Percentiles rank a stretch among this genome's conserved stretches.
Conservation (phyloP, 2,797 vertebrate species). For the Dendrocincla tyrannina region DNA sequence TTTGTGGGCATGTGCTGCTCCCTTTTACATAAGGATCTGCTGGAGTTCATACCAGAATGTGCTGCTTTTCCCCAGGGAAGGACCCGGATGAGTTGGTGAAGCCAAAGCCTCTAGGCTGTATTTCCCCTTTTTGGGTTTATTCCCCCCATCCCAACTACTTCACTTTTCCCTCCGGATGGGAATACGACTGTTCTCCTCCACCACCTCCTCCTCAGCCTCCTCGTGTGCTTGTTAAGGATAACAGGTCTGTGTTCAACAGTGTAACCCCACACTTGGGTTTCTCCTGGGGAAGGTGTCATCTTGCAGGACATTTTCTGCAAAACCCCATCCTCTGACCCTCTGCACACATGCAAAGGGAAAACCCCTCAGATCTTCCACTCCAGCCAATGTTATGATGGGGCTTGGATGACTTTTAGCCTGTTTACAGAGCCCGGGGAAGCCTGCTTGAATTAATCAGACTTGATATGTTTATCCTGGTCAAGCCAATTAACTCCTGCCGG, state of each 20-base stretch:
- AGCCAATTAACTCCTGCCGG: not conserved
- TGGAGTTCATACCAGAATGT: slow-evolving; percentile 6
- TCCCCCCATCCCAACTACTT: not conserved
- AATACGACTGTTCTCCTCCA: not conserved
- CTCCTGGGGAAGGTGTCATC: not conserved
- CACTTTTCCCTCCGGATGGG: not conserved
- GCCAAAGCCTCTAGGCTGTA: not conserved
- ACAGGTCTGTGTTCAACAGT: not conserved
- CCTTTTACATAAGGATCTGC: slow-evolving; percentile 65
- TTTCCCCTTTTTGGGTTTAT: not conserved
- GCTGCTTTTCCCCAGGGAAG: not conserved
- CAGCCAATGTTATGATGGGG: fast-evolving
- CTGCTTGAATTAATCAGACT: slow-evolving; percentile 42
- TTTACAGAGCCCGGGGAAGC: not conserved
- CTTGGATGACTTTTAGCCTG: slow-evolving; percentile 20
- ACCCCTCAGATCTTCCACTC: not conserved
- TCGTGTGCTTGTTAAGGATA: not conserved
- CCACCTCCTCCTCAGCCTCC: not conserved
- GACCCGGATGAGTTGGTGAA: not conserved
- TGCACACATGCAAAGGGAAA: not conserved
- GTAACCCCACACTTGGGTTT: not conserved
- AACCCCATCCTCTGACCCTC: fast-evolving
- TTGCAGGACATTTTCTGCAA: not conserved
- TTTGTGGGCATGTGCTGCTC: slow-evolving; percentile 50
- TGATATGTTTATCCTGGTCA: slow-evolving; percentile 38